These are phyloP conservation scores for Deroplatys truncata DNA, from an alignment of 2,888 invertebrate genomes.

Conservation along the genomic window DNA sequence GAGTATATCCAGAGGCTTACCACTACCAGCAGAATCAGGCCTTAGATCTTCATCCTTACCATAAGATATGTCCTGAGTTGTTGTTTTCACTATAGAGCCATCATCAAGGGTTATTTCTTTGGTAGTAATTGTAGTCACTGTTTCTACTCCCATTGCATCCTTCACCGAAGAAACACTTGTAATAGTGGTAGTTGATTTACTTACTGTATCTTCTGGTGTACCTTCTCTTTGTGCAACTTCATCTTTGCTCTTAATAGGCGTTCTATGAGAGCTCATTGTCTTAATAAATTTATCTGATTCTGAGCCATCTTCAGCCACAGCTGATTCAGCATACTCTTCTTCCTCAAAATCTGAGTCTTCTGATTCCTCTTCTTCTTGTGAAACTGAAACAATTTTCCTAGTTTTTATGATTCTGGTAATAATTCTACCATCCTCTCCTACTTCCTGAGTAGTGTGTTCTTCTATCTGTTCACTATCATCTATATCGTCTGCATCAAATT, in stretches of 20 bases:
- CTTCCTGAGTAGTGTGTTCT: constrained; percentile 8
- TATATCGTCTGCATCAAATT: neutral
- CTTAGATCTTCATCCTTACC: neutral
- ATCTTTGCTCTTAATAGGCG: neutral
- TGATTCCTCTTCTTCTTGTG: neutral
- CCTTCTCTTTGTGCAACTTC: neutral
- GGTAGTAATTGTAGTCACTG: constrained; percentile 50
- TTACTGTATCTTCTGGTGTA: constrained; percentile 2
- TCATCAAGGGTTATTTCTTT: constrained; percentile 52
- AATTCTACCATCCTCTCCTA: constrained; percentile 11
- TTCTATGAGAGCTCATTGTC: neutral
- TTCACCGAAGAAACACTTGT: constrained; percentile 15
- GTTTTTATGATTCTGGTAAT: constrained; percentile 12
- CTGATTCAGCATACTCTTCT: constrained; percentile 5
- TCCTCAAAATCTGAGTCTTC: constrained; percentile 13
- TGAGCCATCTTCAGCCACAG: constrained; percentile 5
- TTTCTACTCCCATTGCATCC: constrained; percentile 45
- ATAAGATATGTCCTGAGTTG: neutral
- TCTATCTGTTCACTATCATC: neutral
- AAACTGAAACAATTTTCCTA: neutral
- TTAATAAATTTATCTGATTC: neutral
- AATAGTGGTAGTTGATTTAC: constrained; percentile 12
- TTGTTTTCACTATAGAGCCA: constrained; percentile 36
- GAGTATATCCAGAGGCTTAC: neutral
- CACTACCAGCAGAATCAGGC: neutral